phyloP scores from a whole-genome alignment of 2,888 invertebrate species.

The Zaprionus bogoriensis region DNA sequence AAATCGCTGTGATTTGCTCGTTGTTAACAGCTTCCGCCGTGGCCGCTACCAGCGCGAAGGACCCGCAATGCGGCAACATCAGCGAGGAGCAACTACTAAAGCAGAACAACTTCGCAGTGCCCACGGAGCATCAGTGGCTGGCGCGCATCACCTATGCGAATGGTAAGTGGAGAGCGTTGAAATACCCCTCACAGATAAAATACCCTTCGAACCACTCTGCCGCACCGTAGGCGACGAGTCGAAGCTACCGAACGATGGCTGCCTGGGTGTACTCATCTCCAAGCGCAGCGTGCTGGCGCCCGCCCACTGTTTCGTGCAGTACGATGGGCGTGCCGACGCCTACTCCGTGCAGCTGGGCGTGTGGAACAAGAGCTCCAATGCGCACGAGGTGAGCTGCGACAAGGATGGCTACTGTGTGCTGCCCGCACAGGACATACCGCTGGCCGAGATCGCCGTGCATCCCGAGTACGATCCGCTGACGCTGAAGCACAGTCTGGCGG shows the following conservation, averaged over 20 bases:
- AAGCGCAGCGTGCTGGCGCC: slow-evolving; percentile 56
- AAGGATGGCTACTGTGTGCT: slow-evolving; percentile 51
- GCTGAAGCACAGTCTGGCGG: slow-evolving; percentile 50
- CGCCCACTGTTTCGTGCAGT: slow-evolving; percentile 59
- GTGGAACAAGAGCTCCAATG: slow-evolving; percentile 48
- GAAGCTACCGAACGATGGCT: slow-evolving; percentile 37
- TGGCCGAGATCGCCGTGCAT: slow-evolving; percentile 51
- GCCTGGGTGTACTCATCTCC: slow-evolving; percentile 57
- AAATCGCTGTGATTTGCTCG: slow-evolving; percentile 16
- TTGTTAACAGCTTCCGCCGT: slow-evolving; percentile 17
- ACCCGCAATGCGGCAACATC: slow-evolving; percentile 36
- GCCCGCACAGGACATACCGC: slow-evolving; percentile 55
- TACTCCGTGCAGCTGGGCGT: slow-evolving; percentile 61
- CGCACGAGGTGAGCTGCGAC: slow-evolving; percentile 32
- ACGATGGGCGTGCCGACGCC: slow-evolving; percentile 45
- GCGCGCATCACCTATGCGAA: slow-evolving; percentile 45
- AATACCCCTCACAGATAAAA: too few relatives aligned
- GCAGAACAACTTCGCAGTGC: slow-evolving; percentile 28
- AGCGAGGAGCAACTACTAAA: slow-evolving; percentile 32
- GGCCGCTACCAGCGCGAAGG: slow-evolving; percentile 12
- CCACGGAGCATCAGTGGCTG: slow-evolving; percentile 64
- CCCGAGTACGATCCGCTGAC: slow-evolving; percentile 59
- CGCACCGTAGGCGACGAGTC: slow-evolving; percentile 34
- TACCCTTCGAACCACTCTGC: too few relatives aligned
- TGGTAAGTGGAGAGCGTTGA: slow-evolving; percentile 34